Base-by-base conservation (phyloP, 1,140 invertebrate genomes). In the Tetramorium simillimum region DNA sequence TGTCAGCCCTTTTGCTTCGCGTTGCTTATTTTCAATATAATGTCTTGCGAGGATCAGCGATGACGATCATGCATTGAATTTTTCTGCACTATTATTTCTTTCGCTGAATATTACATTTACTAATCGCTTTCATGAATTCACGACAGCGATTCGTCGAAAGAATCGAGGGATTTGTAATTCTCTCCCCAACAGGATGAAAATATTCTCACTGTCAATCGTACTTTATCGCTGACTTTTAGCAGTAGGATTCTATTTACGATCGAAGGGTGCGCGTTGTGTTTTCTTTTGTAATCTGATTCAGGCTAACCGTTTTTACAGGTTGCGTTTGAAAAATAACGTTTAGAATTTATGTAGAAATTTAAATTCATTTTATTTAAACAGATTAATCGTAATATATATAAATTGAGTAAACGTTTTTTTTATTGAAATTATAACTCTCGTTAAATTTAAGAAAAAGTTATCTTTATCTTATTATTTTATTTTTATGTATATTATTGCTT, bases 81-180 rank as follows among this genome's bases (percentile, higher is more conserved):
- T 21, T 84, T 75, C 18, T 28, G 72, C 12, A 24, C 18, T 72
- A 21, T 21, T n/a, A n/a, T 40, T 82, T 82, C 24, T 56, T 72
- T 60, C 18, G 24, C 6, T 53, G 12, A 58, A 58, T 46, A 46
- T 82, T 73, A 24, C 6, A 16, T 56, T 81, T 21, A 24, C 40
- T 84, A 75, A 84, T 84, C 80, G 53, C 53, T 46, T 84, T 62
- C 40, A 43, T 82, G 70, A 82, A 82, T 84, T 75, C 58, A 12
- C 56, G 14, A 60, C 53, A 14, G 33, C n/a, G 80, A 58, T 69
- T 70, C 43, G 33, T 70, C 60, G 18, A 24, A 56, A 40, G 14
- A 5, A 67, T 16, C 43, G 37, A 21, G 53, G 16, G 43, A 73
- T 81, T 46, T 46, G 7, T 37, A 37, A 81, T 70, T 56, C 14